Evolutionary conservation across 2,113 vertebrate species (phyloP).

Genomic region (Brachyistius frenatus): DNA sequence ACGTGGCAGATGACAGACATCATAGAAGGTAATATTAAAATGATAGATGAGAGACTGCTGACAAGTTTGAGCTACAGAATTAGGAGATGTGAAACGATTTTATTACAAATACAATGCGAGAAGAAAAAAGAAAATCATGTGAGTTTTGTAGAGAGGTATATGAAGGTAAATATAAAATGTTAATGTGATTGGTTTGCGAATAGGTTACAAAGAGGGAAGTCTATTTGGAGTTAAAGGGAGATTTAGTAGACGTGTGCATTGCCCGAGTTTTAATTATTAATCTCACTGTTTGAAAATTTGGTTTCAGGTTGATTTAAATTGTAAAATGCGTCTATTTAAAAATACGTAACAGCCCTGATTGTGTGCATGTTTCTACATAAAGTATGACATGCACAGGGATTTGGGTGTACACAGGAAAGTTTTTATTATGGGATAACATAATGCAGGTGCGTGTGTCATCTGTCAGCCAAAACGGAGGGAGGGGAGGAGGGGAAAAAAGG

Average conservation of each 20-base stretch:
- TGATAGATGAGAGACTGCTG: slow-evolving; percentile 54
- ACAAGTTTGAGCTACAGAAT: slow-evolving; percentile 50
- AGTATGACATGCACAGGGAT: slow-evolving; percentile 9
- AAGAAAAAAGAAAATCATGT: slow-evolving; percentile 25
- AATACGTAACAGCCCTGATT: background rate
- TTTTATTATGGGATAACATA: slow-evolving; percentile 45
- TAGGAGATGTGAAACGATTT: slow-evolving; percentile 49
- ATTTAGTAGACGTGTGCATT: slow-evolving; percentile 57
- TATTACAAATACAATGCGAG: slow-evolving; percentile 33
- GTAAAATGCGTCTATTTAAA: background rate
- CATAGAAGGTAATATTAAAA: slow-evolving; percentile 29
- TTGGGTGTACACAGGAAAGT: slow-evolving; percentile 1
- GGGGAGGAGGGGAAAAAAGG: background rate
- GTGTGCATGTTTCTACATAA: slow-evolving; percentile 15
- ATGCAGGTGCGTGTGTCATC: slow-evolving; percentile 17
- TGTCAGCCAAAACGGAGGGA: slow-evolving; percentile 42
- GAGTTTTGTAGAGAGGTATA: slow-evolving; percentile 48
- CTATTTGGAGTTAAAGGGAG: slow-evolving; percentile 45
- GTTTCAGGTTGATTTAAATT: background rate
- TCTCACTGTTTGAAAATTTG: background rate
- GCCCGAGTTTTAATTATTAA: slow-evolving; percentile 27
- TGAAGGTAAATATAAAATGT: slow-evolving; percentile 19
- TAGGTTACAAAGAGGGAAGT: slow-evolving; percentile 49
- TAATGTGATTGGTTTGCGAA: slow-evolving; percentile 45
- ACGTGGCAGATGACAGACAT: slow-evolving; percentile 42